phyloP scores from a whole-genome alignment of 2,113 vertebrate species.

The Scomber japonicus region DNA sequence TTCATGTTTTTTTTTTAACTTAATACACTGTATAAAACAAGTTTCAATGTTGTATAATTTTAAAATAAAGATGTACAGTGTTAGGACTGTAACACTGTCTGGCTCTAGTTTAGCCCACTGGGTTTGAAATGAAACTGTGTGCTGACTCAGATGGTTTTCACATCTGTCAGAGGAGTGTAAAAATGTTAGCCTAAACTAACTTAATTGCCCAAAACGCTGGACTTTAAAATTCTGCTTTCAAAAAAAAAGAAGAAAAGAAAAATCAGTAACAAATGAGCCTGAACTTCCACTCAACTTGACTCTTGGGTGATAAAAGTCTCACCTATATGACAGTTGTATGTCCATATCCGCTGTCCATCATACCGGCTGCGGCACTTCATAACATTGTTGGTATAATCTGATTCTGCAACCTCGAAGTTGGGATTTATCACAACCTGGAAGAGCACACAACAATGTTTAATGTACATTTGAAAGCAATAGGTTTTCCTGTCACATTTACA shows the following conservation, averaged over 20 bases:
- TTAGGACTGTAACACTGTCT: neutral
- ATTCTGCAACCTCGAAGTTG: conserved; percentile 94
- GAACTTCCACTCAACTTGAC: neutral
- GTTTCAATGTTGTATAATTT: neutral
- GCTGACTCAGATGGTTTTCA: too few species aligned
- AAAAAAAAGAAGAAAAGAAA: neutral
- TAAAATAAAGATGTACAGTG: neutral
- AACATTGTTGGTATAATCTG: conserved; percentile 94
- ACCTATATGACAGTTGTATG: conserved; percentile 96
- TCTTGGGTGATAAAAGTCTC: conserved; percentile 52
- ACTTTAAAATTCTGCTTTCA: neutral
- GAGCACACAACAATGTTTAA: neutral
- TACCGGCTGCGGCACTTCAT: conserved; percentile 95
- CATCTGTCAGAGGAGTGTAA: neutral
- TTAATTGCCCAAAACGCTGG: too few species aligned
- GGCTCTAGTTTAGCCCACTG: too few species aligned
- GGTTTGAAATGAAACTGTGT: neutral
- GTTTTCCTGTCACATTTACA: neutral
- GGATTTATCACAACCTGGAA: conserved; percentile 94
- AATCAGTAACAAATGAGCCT: neutral
- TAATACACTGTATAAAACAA: neutral
- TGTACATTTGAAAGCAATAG: neutral
- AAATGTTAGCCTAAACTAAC: neutral
- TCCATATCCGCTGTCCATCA: conserved; percentile 93
- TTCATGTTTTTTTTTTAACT: neutral